A percentile compares a stretch with the other conserved stretches of the same genome.
Evolutionary conservation across 2,797 vertebrate species (phyloP).

Genomic region (Tenualosa ilisha): DNA sequence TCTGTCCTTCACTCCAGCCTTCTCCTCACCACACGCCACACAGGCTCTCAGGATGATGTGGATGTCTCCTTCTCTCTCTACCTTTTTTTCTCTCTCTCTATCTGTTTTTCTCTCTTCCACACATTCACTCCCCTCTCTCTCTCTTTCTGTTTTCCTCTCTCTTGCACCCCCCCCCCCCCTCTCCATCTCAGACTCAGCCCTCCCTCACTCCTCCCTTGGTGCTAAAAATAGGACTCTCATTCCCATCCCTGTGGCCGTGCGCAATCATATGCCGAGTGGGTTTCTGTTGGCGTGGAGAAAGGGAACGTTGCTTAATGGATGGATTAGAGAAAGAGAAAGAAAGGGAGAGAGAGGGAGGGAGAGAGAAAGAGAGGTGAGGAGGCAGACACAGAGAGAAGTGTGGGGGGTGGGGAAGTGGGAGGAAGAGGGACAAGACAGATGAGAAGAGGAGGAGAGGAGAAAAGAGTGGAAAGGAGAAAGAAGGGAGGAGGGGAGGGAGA

Average conservation of each 20-base stretch:
- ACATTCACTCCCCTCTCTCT: background rate
- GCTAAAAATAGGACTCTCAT: slow-evolving; percentile 55
- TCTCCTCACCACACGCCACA: background rate
- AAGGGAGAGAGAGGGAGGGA: background rate
- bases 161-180: background rate
- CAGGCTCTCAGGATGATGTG: background rate
- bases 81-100: slow-evolving; percentile 25
- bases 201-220: slow-evolving; percentile 16
- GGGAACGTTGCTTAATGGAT: slow-evolving; percentile 26
- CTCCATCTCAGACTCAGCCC: slow-evolving; percentile 41
- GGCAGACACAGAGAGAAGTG: background rate
- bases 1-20: slow-evolving; percentile 9
- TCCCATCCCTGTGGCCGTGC: slow-evolving; percentile 47
- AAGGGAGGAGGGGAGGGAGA: background rate
- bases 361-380: background rate
- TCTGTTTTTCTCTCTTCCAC: slow-evolving; percentile 16
- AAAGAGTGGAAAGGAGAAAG: background rate
- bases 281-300: slow-evolving; percentile 43
- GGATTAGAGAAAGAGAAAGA: background rate
- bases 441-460: background rate
- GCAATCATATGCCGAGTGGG: slow-evolving; percentile 53
- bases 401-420: background rate
- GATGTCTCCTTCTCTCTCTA: background rate
- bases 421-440: background rate
- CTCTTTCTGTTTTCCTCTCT: background rate